Percentiles rank a stretch among this genome's conserved stretches.
phyloP scores from a whole-genome alignment of 1,140 invertebrate genomes.

The Bombus sylvicola region DNA sequence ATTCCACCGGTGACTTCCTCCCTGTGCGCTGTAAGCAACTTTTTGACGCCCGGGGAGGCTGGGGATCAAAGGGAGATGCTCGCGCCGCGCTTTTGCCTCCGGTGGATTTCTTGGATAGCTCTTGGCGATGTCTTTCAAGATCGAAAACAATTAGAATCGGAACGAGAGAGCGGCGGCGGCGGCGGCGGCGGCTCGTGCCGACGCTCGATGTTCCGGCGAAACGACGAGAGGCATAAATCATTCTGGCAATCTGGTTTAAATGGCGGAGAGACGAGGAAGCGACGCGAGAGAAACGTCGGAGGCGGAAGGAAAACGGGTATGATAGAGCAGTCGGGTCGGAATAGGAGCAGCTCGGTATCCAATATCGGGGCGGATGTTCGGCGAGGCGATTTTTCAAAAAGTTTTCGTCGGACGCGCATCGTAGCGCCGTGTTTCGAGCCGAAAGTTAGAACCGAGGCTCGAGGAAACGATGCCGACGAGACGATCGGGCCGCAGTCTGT shows the following conservation, averaged over 20 bases:
- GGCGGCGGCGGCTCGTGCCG: not conserved
- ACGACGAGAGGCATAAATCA: not conserved
- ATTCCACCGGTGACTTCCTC: slow-evolving; percentile 4
- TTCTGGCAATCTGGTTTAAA: slow-evolving; percentile 31
- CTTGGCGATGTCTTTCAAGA: not conserved
- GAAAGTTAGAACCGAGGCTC: slow-evolving; percentile 24
- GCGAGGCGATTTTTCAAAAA: slow-evolving; percentile 73
- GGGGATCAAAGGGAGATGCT: not conserved
- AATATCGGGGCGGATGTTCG: slow-evolving; percentile 61
- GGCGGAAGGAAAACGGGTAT: not conserved
- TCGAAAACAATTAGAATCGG: slow-evolving; percentile 1
- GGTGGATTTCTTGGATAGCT: not conserved
- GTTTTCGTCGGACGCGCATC: slow-evolving; percentile 54
- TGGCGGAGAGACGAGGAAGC: not conserved
- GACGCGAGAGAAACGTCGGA: slow-evolving; percentile 21
- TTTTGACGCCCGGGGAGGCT: not conserved
- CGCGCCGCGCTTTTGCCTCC: not conserved
- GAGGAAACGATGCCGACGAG: not conserved
- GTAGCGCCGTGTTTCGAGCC: slow-evolving; percentile 41
- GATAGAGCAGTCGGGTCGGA: slow-evolving; percentile 11
- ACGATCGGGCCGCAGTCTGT: too few species aligned
- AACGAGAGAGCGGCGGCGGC: not conserved
- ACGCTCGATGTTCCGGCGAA: not conserved
- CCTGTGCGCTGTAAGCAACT: not conserved
- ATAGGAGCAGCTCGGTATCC: slow-evolving; percentile 53